Evolutionary conservation across 2,797 vertebrate genomes (phyloP), one percentile per base, ranked within the genome.

Genomic region (Mus minutoides): DNA sequence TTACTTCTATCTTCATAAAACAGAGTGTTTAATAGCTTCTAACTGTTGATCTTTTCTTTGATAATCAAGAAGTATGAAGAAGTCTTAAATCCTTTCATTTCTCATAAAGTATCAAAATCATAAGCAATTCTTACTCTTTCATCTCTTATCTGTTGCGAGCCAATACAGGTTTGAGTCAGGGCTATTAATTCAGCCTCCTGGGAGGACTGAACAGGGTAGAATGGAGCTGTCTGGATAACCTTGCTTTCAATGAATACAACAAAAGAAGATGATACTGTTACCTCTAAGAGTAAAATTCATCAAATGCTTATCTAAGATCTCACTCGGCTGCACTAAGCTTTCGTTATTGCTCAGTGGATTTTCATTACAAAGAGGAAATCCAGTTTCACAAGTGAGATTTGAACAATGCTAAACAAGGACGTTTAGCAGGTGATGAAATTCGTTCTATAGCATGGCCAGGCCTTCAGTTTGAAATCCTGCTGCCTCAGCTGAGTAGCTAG

Each of bases 41-140:
- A 75, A 92, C 86, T 64, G 92, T 34, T 90, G 52, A 22, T 62
- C 11, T 84, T 95, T 95, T 40, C 54, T 62, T 13, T 56, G 29
- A 12, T 40, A 82, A 40, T 73, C 54, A 91, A 94, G 71, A 88
- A 64, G 76, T 21, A 62, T 56, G n/a, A 86, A 62, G 24, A 58
- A 24, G 67, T 91, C 67, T 93, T 88, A 93, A 93, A 95, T 78
- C 46, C 78, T 93, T 76, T 85, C 71, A 29, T 62, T 56, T 76
- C 93, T 83, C 31, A 37, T n/a, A 87, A 67, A 24, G 83, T 67
- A 78, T 26, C 29, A n/a, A 83, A 96, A 43, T 88, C 11, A 85
- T 1, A n/a, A 88, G 79, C 14, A 86, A 58, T 95, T 92, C 77
- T 95, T 86, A 16, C 19, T 34, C 37, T 94, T 94, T 82, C 29